Evolutionary conservation across 2,113 vertebrate species (phyloP).

Genomic region (Butastur rufipennis): DNA sequence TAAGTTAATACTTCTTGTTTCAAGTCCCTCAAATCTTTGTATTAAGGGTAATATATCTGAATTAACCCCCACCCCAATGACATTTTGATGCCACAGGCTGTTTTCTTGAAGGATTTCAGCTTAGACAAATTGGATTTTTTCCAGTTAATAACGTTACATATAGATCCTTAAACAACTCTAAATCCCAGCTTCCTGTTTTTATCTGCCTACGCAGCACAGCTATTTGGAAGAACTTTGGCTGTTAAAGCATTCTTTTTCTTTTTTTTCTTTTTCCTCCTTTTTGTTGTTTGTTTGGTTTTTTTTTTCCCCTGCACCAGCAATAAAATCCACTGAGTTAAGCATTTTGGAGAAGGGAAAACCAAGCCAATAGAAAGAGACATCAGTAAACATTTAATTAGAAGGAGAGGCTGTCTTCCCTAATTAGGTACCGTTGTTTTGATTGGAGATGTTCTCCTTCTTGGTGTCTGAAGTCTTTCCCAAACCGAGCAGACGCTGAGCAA

Average conservation of each 20-base stretch:
- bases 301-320: not conserved
- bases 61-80: fast-evolving
- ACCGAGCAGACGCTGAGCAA: not conserved
- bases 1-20: not conserved
- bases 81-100: not conserved
- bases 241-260: not conserved
- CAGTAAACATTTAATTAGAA: not conserved
- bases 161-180: not conserved
- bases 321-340: not conserved
- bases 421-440: not conserved
- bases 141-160: not conserved
- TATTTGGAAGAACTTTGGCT: not conserved
- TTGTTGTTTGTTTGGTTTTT: too few relatives aligned
- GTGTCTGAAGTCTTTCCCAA: not conserved
- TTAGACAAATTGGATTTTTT: not conserved
- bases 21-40: not conserved
- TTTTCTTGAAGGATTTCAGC: not conserved
- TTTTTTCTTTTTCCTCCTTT: not conserved
- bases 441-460: not conserved
- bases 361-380: not conserved
- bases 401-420: not conserved
- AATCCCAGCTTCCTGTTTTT: not conserved
- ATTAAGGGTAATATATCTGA: not conserved
- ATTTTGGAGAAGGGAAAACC: not conserved
- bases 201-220: not conserved